A percentile compares a stretch with the other conserved stretches of the same genome.
phyloP scores from a whole-genome alignment of 2,888 invertebrate species.

The Mesorhabditis sp. region DNA sequence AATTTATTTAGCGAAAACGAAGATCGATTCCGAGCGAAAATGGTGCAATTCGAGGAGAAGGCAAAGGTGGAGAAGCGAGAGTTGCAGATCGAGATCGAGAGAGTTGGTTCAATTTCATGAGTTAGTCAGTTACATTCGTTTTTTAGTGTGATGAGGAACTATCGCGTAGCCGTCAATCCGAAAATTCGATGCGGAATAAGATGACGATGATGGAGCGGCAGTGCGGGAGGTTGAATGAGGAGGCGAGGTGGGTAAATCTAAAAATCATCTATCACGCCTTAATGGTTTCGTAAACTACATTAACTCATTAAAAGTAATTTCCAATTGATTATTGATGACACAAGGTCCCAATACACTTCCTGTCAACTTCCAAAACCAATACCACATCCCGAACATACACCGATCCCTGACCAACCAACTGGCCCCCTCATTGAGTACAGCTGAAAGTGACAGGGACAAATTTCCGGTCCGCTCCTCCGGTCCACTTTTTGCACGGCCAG shows the following conservation, averaged over 20 bases:
- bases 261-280: no score
- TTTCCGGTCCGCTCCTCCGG: no score
- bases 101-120: conserved; percentile 15
- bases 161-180: conserved; percentile 32
- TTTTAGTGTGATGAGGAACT: conserved; percentile 38
- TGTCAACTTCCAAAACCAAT: not conserved
- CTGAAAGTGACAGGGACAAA: no score
- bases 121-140: not conserved
- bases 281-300: no score
- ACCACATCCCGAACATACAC: not conserved
- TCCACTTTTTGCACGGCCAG: no score
- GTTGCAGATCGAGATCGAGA: conserved; percentile 38
- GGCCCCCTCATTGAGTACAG: no score
- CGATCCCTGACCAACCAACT: not conserved
- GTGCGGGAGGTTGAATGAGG: conserved; percentile 33
- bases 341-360: not conserved
- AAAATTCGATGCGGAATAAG: conserved; percentile 35
- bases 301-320: no score
- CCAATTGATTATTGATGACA: no score
- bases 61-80: conserved; percentile 31
- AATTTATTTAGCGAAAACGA: conserved; percentile 33
- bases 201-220: conserved; percentile 36
- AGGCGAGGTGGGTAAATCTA: conserved; percentile 12
- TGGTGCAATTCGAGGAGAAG: conserved; percentile 39
- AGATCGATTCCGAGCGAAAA: conserved; percentile 32